Evolutionary conservation across 2,888 invertebrate species (phyloP).

Genomic region (Archips xylosteana): DNA sequence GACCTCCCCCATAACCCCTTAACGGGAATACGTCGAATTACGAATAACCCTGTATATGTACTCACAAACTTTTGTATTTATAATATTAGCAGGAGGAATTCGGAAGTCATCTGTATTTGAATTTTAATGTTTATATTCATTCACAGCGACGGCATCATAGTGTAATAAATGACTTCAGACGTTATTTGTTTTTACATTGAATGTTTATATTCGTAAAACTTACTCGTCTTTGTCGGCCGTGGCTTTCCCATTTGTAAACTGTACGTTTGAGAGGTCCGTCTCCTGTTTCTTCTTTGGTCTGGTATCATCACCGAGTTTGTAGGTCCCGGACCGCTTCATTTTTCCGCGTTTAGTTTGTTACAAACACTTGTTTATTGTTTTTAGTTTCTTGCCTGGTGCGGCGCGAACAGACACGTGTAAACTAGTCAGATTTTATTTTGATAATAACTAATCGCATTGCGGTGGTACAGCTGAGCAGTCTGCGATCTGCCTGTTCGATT

Average conservation of each 20-base stretch:
- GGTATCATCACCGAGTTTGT: conserved; percentile 20
- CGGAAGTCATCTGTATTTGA: background rate
- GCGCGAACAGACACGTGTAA: background rate
- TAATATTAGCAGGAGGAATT: background rate
- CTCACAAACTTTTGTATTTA: background rate
- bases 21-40: too few species aligned
- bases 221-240: conserved; percentile 33
- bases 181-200: background rate
- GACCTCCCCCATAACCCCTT: too few species aligned
- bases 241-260: conserved; percentile 38
- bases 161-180: background rate
- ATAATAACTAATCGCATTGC: background rate
- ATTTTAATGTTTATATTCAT: background rate
- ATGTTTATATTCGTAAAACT: conserved; percentile 9
- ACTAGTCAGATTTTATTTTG: background rate
- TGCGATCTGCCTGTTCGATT: conserved; percentile 27
- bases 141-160: background rate
- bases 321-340: conserved; percentile 36
- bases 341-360: background rate
- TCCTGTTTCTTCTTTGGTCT: conserved; percentile 14
- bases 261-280: conserved; percentile 29
- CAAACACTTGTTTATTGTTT: background rate
- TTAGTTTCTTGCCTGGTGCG: background rate
- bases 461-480: conserved; percentile 3
- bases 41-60: too few species aligned